Base-by-base conservation (phyloP, 2,888 invertebrate genomes). In the Malthinus seriepunctatus region DNA sequence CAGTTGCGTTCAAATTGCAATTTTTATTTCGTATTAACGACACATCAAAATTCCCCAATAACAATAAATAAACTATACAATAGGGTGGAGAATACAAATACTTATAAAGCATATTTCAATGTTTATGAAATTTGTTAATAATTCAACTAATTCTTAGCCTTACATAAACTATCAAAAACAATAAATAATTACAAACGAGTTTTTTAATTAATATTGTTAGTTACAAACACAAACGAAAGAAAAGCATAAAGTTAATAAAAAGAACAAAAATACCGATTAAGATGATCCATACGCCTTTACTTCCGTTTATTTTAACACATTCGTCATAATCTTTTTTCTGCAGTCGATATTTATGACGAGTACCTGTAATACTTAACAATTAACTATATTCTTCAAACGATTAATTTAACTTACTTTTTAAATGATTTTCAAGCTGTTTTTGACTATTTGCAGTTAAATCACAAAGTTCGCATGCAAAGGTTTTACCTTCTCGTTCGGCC, bases 391-490 rank as follows among this genome's bases (percentile, higher is more conserved):
- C 39, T 8, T 8, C 3, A 5, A 12, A 32, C 10, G 9, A n/a
- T 12, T 5, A 11, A 31, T 6, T 38, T 7, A 12, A 70, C 74
- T 71, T 73, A 78, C 79, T 78, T 60, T 70, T 74, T 32, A 78
- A 63, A 65, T 79, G 79, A 50, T 76, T 75, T 55, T 78, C 74
- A 4, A 78, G 67, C 65, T 79, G 79, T 52, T 71, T 75, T 67
- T 78, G 76, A 63, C 78, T 77, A 61, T 79, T 79, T 11, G 78
- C 76, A 14, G 69, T 70, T 51, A 78, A 67, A 35, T 77, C 71
- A 59, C 79, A 79, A 32, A 78, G 59, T 23, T 78, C 74, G 66
- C 79, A 79, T 55, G 68, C 67, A 64, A 76, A 78, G 10, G 70
- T 72, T 68, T 78, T 78, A 4, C 77, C 77, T 60, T 72, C 69